Conservation (phyloP, 2,797 vertebrate species). For the Aeoliscus strigatus region DNA sequence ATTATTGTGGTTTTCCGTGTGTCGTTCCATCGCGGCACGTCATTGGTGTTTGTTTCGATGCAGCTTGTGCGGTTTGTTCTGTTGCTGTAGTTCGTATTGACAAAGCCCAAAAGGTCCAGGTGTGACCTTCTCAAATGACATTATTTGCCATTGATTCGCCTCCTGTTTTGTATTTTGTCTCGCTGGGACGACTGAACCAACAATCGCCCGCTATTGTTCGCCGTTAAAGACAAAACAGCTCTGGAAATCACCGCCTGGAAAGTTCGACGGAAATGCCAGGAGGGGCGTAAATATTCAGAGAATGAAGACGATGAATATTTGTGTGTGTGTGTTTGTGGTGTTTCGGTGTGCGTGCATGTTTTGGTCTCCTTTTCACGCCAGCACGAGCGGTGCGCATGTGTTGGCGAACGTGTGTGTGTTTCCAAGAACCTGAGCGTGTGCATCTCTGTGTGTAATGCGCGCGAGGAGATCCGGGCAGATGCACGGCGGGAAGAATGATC, state of each 20-base stretch:
- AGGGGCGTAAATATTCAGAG: no score
- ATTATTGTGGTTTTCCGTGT: slow-evolving; percentile 24
- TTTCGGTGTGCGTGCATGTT: no score
- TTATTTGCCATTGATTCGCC: slow-evolving; percentile 71
- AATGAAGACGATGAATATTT: no score
- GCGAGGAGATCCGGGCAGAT: slow-evolving; percentile 64
- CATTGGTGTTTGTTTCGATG: slow-evolving; percentile 42
- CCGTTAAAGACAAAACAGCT: slow-evolving; percentile 57
- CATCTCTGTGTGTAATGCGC: slow-evolving; percentile 74
- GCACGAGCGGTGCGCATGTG: slow-evolving; percentile 47
- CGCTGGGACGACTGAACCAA: slow-evolving; percentile 53
- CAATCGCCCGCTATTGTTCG: slow-evolving; percentile 62
- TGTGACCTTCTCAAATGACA: slow-evolving; percentile 75
- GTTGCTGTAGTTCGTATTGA: slow-evolving; percentile 59
- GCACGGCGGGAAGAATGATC: slow-evolving; percentile 61
- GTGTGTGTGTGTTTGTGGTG: no score
- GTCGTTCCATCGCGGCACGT: slow-evolving; percentile 53
- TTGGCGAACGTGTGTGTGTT: slow-evolving; percentile 36
- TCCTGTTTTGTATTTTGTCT: slow-evolving; percentile 58
- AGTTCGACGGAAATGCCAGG: no score
- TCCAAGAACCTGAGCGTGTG: slow-evolving; percentile 65
- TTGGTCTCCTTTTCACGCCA: slow-evolving; percentile 36
- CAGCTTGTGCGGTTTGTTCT: slow-evolving; percentile 21
- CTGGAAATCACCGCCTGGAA: slow-evolving; percentile 9
- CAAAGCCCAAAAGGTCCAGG: slow-evolving; percentile 69